Conservation (phyloP, 2,888 invertebrate species). For the Cheilosia urbana region DNA sequence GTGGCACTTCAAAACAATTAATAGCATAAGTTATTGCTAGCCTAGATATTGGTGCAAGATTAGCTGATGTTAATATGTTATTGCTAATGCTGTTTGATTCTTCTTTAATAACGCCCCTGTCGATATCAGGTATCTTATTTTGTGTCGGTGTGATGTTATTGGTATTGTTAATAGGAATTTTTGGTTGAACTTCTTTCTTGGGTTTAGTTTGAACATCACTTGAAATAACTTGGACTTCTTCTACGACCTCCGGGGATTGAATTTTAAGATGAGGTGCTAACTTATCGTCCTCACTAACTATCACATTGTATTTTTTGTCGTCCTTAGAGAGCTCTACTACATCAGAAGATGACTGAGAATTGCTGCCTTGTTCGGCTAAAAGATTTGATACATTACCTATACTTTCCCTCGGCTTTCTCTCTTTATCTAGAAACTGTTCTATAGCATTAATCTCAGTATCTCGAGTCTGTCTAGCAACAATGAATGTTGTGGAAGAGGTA, state of each 20-base stretch:
- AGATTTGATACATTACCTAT: background rate
- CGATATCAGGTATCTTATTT: slow-evolving; percentile 39
- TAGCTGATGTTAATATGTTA: slow-evolving; percentile 72
- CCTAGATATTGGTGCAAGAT: slow-evolving; percentile 67
- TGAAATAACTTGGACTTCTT: slow-evolving; percentile 80
- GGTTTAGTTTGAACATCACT: slow-evolving; percentile 78
- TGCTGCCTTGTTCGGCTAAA: background rate
- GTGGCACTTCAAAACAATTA: slow-evolving; percentile 73
- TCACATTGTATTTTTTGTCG: slow-evolving; percentile 76
- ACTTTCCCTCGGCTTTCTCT: slow-evolving; percentile 1
- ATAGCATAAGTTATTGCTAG: slow-evolving; percentile 68
- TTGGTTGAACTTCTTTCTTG: slow-evolving; percentile 67
- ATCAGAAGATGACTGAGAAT: slow-evolving; percentile 61
- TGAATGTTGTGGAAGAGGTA: slow-evolving; percentile 15
- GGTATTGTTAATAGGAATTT: slow-evolving; percentile 53
- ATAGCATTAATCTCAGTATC: background rate
- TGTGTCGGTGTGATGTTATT: slow-evolving; percentile 52
- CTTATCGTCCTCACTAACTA: slow-evolving; percentile 45
- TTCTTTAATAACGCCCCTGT: slow-evolving; percentile 39
- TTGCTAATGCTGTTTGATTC: slow-evolving; percentile 48
- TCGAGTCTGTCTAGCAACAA: slow-evolving; percentile 22
- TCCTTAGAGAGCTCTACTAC: slow-evolving; percentile 73
- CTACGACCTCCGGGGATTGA: slow-evolving; percentile 77
- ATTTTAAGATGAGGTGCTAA: background rate
- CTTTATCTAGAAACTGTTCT: slow-evolving; percentile 31